phyloP scores from a whole-genome alignment of 2,888 invertebrate species.

The Tethea ocularis region DNA sequence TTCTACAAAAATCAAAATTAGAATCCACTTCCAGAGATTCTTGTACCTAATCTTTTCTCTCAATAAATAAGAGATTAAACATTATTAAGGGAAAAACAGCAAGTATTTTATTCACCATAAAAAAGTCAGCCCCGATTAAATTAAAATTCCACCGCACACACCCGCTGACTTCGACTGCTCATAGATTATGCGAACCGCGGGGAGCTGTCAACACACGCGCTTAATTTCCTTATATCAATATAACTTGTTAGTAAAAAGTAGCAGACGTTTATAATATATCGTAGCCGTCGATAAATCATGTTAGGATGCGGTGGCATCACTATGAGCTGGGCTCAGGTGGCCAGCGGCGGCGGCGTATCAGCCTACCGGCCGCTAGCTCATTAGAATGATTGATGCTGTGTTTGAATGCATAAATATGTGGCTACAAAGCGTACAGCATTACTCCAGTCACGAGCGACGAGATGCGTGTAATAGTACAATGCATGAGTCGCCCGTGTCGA shows the following conservation, averaged over 20 bases:
- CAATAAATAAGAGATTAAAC: not conserved
- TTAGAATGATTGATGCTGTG: constrained; percentile 81
- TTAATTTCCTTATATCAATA: constrained; percentile 12
- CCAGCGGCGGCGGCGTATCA: constrained; percentile 44
- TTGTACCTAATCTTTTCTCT: not conserved
- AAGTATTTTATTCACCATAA: not conserved
- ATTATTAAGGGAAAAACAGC: not conserved
- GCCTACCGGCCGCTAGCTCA: constrained; percentile 64
- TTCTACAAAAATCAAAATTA: too few relatives aligned
- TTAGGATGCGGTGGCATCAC: constrained; percentile 45
- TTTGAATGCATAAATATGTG: constrained; percentile 76
- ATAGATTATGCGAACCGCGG: constrained; percentile 12
- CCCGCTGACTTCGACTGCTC: constrained; percentile 2
- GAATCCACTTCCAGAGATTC: not conserved
- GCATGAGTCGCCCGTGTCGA: constrained; percentile 27
- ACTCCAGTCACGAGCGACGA: constrained; percentile 60
- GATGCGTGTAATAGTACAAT: constrained; percentile 53
- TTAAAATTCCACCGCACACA: constrained; percentile 4
- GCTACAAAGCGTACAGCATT: constrained; percentile 56
- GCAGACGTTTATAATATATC: constrained; percentile 3
- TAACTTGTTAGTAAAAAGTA: constrained; percentile 9
- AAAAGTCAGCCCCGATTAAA: constrained; percentile 7
- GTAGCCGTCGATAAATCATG: constrained; percentile 42
- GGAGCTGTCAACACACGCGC: constrained; percentile 10
- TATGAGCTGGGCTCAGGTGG: constrained; percentile 55